Evolutionary conservation across 2,888 invertebrate genomes (phyloP), one percentile per base, ranked within the genome.

Genomic region (Pandemis corylana): DNA sequence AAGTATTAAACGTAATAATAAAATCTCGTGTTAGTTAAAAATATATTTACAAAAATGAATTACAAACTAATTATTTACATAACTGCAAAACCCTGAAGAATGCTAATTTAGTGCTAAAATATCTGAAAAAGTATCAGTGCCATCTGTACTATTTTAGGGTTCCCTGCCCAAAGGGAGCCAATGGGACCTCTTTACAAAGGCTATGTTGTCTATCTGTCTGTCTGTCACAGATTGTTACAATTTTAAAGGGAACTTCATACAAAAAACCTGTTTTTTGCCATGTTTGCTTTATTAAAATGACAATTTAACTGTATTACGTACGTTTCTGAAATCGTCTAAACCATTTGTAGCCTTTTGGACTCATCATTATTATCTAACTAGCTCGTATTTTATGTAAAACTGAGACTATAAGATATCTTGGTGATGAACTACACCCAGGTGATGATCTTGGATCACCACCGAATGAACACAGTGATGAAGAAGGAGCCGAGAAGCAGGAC

Each of bases 401-500:
- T 12, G 13, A 49, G 10, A 9, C 12, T 10, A 49, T 49, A 5
- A 10, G 5, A 10, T 49, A 12, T 49, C 49, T n/a, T 53, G 53
- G 1, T 53, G n/a, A 53, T 15, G 53, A 42, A 63, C n/a, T 15
- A 63, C 42, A 41, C n/a, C n/a, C 4, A 53, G 15, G 63, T 63
- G 41, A 53, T 46, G 28, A 66, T 63, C 59, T 82, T 1, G 28
- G 81, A 86, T 83, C 87, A 84, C 82, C 85, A 86, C 51, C 89
- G 86, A 13, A 89, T 64, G 2, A 86, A 13, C 2, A 89, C 77
- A 1, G 93, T 92, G n/a, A 85, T 84, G 20, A 90, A 12, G 15
- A 83, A 77, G 1, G 94, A 93, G 28, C 86, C 63, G n/a, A 90
- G 13, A 1, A 95, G 82, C 1, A 94, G 82, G 2, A 83, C 82